These are phyloP conservation scores for Drosophila insularis DNA, from an alignment of 1,140 invertebrate genomes.

Conservation along the genomic window DNA sequence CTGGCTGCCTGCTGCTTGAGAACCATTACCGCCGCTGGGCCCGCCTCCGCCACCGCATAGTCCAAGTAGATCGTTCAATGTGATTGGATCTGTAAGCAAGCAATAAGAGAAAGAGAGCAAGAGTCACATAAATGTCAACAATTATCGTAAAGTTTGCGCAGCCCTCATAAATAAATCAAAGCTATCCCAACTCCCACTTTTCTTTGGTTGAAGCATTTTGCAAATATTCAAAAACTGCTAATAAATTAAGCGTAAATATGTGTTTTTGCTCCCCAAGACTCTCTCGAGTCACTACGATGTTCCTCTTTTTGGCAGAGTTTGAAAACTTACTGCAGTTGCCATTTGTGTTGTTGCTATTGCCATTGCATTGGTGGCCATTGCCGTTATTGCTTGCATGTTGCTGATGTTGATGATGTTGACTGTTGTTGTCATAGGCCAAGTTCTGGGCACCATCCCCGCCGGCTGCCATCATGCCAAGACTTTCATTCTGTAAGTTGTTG, in stretches of 20 bases:
- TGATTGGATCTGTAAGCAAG: slow-evolving; percentile 71
- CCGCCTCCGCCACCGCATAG: slow-evolving; percentile 45
- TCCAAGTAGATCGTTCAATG: slow-evolving; percentile 76
- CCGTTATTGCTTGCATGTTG: slow-evolving; percentile 7
- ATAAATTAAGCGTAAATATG: slow-evolving; percentile 69
- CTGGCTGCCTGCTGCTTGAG: slow-evolving; percentile 41
- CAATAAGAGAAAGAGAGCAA: neutral
- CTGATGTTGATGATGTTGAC: slow-evolving; percentile 28
- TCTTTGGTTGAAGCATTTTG: slow-evolving; percentile 55
- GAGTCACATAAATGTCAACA: slow-evolving; percentile 52
- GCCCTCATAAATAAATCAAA: slow-evolving; percentile 78
- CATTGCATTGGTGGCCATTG: slow-evolving; percentile 14
- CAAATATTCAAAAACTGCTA: slow-evolving; percentile 73
- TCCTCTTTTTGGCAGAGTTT: slow-evolving; percentile 5
- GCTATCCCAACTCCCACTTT: slow-evolving; percentile 30
- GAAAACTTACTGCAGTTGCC: slow-evolving; percentile 69
- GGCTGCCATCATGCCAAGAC: slow-evolving; percentile 51
- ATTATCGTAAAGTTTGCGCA: slow-evolving; percentile 64
- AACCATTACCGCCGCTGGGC: slow-evolving; percentile 24
- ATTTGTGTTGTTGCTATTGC: slow-evolving; percentile 42
- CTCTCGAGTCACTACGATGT: neutral
- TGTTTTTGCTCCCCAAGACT: slow-evolving; percentile 1
- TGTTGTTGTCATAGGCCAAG: slow-evolving; percentile 55
- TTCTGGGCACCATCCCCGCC: slow-evolving; percentile 53
- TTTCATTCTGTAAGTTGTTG: slow-evolving; percentile 27